Evolutionary conservation across 2,113 vertebrate genomes (phyloP).

Genomic region (Ageneiosus marmoratus): DNA sequence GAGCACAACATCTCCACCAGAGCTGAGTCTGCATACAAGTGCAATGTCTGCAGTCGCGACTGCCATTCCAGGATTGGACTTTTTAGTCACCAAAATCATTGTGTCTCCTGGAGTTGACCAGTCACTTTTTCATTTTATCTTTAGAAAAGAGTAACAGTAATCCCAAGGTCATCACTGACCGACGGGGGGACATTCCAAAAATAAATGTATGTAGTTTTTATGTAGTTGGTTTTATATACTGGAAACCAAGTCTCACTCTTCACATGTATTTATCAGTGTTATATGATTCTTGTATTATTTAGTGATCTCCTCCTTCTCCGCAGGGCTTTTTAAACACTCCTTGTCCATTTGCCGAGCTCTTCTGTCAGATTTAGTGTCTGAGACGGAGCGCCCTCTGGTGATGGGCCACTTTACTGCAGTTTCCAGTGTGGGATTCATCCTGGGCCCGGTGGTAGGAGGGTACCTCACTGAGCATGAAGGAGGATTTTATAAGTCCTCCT

Average conservation of each 20-base stretch:
- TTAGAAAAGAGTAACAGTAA: no score
- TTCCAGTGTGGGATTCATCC: slow-evolving; percentile 89
- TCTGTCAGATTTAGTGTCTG: slow-evolving; percentile 88
- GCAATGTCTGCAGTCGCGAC: no score
- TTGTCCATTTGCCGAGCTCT: slow-evolving; percentile 93
- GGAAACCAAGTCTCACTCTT: background rate
- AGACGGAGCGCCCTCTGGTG: slow-evolving; percentile 85
- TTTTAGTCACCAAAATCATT: no score
- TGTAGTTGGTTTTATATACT: background rate
- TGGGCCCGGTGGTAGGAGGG: slow-evolving; percentile 90
- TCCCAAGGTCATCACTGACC: no score
- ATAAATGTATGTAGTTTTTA: background rate
- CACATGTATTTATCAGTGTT: background rate
- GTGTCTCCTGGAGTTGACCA: no score
- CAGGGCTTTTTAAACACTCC: slow-evolving; percentile 96
- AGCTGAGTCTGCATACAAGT: no score
- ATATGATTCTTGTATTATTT: background rate
- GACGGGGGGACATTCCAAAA: no score
- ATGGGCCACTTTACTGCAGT: slow-evolving; percentile 91
- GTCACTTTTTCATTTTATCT: no score
- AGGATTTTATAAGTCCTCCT: slow-evolving; percentile 85
- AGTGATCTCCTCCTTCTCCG: slow-evolving; percentile 27
- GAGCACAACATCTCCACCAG: no score
- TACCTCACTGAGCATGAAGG: slow-evolving; percentile 86
- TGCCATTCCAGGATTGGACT: no score